A percentile compares a stretch with the other conserved stretches of the same genome.
phyloP scores from a whole-genome alignment of 1,140 invertebrate species.

The Ostrea denselamellosa region DNA sequence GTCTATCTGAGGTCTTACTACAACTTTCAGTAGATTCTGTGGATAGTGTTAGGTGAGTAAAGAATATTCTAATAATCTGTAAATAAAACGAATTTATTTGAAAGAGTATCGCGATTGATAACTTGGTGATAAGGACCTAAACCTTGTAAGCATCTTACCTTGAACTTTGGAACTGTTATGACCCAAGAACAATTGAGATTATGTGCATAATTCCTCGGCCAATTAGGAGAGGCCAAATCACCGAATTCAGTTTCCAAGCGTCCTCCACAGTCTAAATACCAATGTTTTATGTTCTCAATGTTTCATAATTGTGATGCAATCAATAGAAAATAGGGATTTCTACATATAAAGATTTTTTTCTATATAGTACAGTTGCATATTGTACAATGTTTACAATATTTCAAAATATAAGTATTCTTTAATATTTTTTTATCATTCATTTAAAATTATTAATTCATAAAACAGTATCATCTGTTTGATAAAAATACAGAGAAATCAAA shows the following conservation, averaged over 20 bases:
- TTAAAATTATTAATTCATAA: too few species aligned
- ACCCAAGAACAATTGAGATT: constrained; percentile 64
- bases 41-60: neutral
- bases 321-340: too few species aligned
- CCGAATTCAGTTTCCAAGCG: constrained; percentile 60
- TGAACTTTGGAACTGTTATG: constrained; percentile 47
- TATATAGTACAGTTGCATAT: too few species aligned
- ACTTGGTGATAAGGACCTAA: neutral
- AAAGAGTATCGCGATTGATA: neutral
- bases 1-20: neutral
- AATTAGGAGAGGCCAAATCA: constrained; percentile 67
- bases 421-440: too few species aligned
- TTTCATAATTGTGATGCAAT: too few species aligned
- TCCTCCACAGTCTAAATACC: constrained; percentile 55
- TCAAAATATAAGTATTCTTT: too few species aligned
- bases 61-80: constrained; percentile 13
- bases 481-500: too few species aligned
- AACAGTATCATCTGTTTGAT: too few species aligned
- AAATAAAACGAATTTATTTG: neutral
- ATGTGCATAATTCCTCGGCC: constrained; percentile 66
- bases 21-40: neutral
- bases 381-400: too few species aligned
- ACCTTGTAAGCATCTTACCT: neutral
- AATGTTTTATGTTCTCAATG: neutral
- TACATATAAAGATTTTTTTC: too few species aligned